Conservation (phyloP, 2,797 vertebrate genomes). For the Euthynnus affinis region DNA sequence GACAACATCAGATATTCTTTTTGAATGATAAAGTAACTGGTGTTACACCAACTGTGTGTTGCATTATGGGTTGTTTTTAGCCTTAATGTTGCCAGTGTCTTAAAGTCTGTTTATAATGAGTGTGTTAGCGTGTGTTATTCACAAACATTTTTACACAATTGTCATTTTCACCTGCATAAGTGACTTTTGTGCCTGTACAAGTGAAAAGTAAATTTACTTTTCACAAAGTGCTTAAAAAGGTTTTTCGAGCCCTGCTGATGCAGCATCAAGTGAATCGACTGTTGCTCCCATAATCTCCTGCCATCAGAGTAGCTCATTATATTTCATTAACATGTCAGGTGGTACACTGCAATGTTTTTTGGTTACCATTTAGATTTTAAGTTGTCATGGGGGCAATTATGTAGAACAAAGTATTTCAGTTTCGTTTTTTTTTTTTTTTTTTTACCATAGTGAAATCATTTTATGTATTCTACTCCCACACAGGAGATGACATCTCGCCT, state of each 20-base stretch:
- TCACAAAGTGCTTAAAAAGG: no score
- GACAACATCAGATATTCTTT: no score
- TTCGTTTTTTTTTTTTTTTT: conserved; percentile 22
- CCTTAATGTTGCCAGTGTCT: no score
- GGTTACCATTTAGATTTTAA: conserved; percentile 19
- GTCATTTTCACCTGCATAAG: no score
- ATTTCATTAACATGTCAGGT: conserved; percentile 46
- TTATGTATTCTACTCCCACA: conserved; percentile 10
- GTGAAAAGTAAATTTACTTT: no score
- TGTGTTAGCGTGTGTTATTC: no score
- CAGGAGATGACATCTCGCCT: background rate
- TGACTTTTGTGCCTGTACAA: no score
- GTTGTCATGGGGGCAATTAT: conserved; percentile 42
- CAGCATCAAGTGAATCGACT: conserved; percentile 38
- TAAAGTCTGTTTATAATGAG: no score
- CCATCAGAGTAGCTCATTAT: conserved; percentile 37
- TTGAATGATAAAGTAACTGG: no score
- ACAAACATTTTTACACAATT: no score
- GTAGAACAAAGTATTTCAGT: conserved; percentile 17
- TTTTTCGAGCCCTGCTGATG: conserved; percentile 27
- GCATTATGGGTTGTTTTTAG: no score
- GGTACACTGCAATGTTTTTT: background rate
- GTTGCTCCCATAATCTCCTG: conserved; percentile 37
- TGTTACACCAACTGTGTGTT: no score
- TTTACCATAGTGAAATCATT: background rate